Evolutionary conservation across 2,113 vertebrate genomes (phyloP).

Genomic region (Oreochromis tanganicae): DNA sequence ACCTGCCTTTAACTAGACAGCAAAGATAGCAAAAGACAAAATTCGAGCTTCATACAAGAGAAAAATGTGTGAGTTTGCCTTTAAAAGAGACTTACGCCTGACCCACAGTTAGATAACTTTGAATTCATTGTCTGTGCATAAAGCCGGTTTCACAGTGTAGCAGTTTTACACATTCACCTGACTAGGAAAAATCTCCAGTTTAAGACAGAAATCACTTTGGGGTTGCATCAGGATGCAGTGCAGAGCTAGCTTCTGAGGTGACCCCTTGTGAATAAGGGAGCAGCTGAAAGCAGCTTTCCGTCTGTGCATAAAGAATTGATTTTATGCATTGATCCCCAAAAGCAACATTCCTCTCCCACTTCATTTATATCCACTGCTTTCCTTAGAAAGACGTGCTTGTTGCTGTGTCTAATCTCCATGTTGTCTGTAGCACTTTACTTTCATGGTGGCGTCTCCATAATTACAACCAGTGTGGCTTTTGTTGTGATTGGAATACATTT

Average conservation of each 20-base stretch:
- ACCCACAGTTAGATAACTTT: background rate
- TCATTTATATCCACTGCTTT: background rate
- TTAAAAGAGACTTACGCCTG: background rate
- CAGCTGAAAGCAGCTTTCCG: background rate
- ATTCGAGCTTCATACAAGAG: background rate
- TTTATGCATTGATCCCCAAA: background rate
- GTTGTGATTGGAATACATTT: slow-evolving; percentile 14
- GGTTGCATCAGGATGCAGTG: background rate
- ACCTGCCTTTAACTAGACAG: background rate
- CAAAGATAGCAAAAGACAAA: background rate
- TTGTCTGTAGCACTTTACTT: background rate
- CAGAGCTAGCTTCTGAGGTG: background rate
- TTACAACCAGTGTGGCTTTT: background rate
- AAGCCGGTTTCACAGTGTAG: background rate
- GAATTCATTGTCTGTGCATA: background rate
- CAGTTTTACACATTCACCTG: background rate
- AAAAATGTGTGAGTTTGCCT: background rate
- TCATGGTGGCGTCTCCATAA: background rate
- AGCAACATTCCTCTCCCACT: background rate
- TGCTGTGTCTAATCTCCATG: background rate
- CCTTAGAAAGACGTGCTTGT: background rate
- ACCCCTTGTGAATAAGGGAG: background rate
- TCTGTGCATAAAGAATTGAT: background rate
- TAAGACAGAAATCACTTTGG: background rate
- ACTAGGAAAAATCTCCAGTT: background rate